Evolutionary conservation across 1,140 invertebrate genomes (phyloP).

Genomic region (Ceratina calcarata): DNA sequence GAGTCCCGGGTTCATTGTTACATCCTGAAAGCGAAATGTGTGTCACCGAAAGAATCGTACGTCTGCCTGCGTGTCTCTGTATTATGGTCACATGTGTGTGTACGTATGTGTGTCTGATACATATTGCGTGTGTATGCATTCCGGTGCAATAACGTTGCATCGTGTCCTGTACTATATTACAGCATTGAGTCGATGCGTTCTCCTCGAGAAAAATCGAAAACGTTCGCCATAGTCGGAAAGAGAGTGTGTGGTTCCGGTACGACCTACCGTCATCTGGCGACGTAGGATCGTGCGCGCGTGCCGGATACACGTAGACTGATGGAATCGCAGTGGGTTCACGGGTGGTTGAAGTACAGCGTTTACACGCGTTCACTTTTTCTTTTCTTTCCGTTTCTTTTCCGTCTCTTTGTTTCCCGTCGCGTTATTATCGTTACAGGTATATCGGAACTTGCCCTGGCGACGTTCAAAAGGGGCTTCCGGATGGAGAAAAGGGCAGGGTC

Average conservation of each 20-base stretch:
- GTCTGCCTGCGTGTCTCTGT: conserved; percentile 21
- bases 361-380: conserved; percentile 15
- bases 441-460: conserved; percentile 45
- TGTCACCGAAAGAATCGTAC: conserved; percentile 8
- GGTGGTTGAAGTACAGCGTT: conserved; percentile 20
- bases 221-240: conserved; percentile 51
- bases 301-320: conserved; percentile 50
- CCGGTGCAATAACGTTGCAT: conserved; percentile 47
- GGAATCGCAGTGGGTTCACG: conserved; percentile 55
- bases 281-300: conserved; percentile 30
- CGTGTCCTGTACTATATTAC: conserved; percentile 28
- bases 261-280: conserved; percentile 52
- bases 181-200: conserved; percentile 25
- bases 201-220: conserved; percentile 50
- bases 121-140: conserved; percentile 9
- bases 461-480: conserved; percentile 46
- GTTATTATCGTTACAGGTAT: not conserved
- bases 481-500: conserved; percentile 27
- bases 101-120: conserved; percentile 18
- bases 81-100: conserved; percentile 4
- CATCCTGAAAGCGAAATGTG: conserved; percentile 1
- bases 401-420: too few relatives aligned
- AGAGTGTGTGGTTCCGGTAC: conserved; percentile 27
- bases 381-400: conserved; percentile 11
- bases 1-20: conserved; percentile 1